Conservation (phyloP, 2,888 invertebrate genomes). For the Tetragnatha montana region DNA sequence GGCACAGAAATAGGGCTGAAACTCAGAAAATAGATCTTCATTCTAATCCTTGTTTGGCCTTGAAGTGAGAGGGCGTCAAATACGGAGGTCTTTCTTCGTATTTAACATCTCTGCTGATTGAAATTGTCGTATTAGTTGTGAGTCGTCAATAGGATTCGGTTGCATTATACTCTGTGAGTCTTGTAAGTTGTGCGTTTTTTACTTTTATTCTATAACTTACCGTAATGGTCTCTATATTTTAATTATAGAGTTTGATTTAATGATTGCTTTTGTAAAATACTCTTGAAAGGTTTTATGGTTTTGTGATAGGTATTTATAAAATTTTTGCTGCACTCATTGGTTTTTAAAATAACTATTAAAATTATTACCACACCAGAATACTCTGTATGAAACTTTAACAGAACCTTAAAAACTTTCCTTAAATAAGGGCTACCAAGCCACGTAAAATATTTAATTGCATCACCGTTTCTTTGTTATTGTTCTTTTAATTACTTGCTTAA, state of each 20-base stretch:
- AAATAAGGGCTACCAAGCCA: too few species aligned
- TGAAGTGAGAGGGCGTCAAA: slow-evolving; percentile 51
- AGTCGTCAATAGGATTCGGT: not conserved
- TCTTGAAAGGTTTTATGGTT: too few species aligned
- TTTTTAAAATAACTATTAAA: too few species aligned
- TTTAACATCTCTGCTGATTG: slow-evolving; percentile 35
- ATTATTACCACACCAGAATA: too few species aligned
- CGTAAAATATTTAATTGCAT: too few species aligned
- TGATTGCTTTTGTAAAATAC: not conserved
- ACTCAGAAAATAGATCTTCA: slow-evolving; percentile 25
- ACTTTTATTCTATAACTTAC: not conserved
- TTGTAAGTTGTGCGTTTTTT: not conserved
- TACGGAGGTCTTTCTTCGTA: not conserved
- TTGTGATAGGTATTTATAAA: too few species aligned
- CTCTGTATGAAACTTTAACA: too few species aligned
- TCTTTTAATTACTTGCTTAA: too few species aligned
- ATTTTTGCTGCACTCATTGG: too few species aligned
- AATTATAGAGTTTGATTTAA: too few species aligned
- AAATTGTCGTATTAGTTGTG: slow-evolving; percentile 9
- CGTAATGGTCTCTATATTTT: not conserved
- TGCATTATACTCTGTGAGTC: not conserved
- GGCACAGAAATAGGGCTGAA: slow-evolving; percentile 39
- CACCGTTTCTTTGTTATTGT: too few species aligned
- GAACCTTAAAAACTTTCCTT: too few species aligned
- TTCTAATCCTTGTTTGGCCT: slow-evolving; percentile 34